Evolutionary conservation across 2,797 vertebrate species (phyloP), one percentile per base, ranked within the genome.

Genomic region (Paratrypauchen microcephalus): DNA sequence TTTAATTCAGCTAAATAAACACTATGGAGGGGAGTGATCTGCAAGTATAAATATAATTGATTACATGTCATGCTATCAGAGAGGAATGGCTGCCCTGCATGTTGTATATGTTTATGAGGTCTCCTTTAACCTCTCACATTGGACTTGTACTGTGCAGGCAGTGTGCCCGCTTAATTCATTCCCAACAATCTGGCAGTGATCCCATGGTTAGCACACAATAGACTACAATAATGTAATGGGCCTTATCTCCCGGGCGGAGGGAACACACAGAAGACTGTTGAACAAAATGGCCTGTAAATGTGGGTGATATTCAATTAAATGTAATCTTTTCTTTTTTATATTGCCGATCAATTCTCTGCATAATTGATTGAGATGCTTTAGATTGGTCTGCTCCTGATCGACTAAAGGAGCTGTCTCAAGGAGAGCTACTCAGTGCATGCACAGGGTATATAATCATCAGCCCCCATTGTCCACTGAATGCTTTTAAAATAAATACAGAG

Each of bases 211-310:
- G 84, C 79, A 80, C 84, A 87, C 83, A 88, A 87, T 85, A 78
- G 85, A 83, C 83, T 78, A 88, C 85, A 90, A 84, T 91, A 87
- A 87, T 91, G 88, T 92, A 92, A 92, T 89, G 86, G 88, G 81
- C 83, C 83, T 90, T 90, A 91, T 91, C 89, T 89, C 75, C 66
- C 36, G 77, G 83, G 80, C 82, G 76, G 83, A 85, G 83, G n/a
- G 83, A 88, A 83, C 87, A 84, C 75, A 76, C 72, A 70, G 71
- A 69, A 67, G 72, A 70, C 82, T 81, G 84, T 83, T 80, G 83
- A 86, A 83, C 84, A 86, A 85, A 92, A 91, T 82, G 87, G 84
- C 82, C 85, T 85, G 83, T 88, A 86, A 93, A 91, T 85, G 87
- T 66, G 21, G 86, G 69, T 73, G 73, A 82, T 90, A 89, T 91